Base-by-base conservation (phyloP, 2,113 vertebrate species). In the Lathamus discolor region DNA sequence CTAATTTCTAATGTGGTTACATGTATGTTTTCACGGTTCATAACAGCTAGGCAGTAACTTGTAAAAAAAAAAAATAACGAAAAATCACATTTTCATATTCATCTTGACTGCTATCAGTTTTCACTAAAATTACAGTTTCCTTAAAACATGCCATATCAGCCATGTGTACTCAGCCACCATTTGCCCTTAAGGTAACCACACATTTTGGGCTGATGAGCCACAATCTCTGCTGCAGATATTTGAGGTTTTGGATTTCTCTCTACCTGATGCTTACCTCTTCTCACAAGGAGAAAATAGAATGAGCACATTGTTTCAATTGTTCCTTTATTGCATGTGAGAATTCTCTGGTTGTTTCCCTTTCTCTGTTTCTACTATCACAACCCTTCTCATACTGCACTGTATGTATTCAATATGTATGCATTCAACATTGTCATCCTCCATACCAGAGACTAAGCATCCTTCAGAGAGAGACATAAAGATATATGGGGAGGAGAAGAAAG, bases 341-440 rank as follows among this genome's bases (percentile, higher is more conserved):
- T 41, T 20, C 83, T 35, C 64, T 63, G 8, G 4, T 70, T 10
- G 5, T 48, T 64, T 78, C 22, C 37, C 57, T 49, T 43, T 49
- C 44, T 25, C 59, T 73, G 41, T 44, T 90, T 19, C 39, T 44
- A 59, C 12, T 22, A 73, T 8, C 41, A 18, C 15, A 82, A 68
- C 9, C 8, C 28, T 63, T 77, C 41, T 13, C 41, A 85, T 0
- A 29, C 5, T 1, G 1, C 7, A 7, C 8, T 46, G 17, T 46
- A 17, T 62, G 27, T n/a, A 72, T 61, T 78, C 31, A 35, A 1
- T 46, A 37, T 10, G 43, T 28, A 13, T n/a, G 17, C 15, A 63
- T 75, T 73, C 39, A 37, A 48, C 35, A 31, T 0, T 18, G 13
- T 6, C 7, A 2, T 28, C 37, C 48, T 35, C 67, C 31, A 10